A percentile compares a stretch with the other conserved stretches of the same genome.
phyloP scores from a whole-genome alignment of 2,888 invertebrate species.

The Glaucopsyche alexis region DNA sequence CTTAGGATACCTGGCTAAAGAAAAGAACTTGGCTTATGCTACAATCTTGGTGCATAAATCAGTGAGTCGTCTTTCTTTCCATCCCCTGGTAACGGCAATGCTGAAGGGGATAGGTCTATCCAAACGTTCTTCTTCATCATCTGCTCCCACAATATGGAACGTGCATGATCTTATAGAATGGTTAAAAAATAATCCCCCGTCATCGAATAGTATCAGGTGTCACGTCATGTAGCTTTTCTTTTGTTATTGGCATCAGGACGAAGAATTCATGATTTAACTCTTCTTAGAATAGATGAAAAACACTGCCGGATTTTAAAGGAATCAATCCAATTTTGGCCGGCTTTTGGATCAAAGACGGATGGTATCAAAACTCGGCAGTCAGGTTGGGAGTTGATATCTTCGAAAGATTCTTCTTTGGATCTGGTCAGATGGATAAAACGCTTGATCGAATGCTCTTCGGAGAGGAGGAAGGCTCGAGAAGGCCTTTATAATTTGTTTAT shows the following conservation, averaged over 20 bases:
- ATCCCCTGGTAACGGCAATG: neutral
- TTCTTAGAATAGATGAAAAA: neutral
- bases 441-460: neutral
- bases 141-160: neutral
- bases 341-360: neutral
- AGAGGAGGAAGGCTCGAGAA: neutral
- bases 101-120: neutral
- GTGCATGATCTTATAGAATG: neutral
- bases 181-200: neutral
- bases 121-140: neutral
- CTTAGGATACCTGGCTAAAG: neutral
- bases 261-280: neutral
- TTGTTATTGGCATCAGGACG: neutral
- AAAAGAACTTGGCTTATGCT: neutral
- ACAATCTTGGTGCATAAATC: neutral
- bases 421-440: neutral
- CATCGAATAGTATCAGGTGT: neutral
- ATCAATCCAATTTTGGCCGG: neutral
- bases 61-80: neutral
- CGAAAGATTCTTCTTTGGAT: neutral
- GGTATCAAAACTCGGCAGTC: conserved; percentile 1
- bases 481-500: neutral
- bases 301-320: neutral
- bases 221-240: neutral
- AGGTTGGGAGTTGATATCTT: neutral